Evolutionary conservation across 2,113 vertebrate genomes (phyloP).

Genomic region (Cryptomyrus ogoouensis): DNA sequence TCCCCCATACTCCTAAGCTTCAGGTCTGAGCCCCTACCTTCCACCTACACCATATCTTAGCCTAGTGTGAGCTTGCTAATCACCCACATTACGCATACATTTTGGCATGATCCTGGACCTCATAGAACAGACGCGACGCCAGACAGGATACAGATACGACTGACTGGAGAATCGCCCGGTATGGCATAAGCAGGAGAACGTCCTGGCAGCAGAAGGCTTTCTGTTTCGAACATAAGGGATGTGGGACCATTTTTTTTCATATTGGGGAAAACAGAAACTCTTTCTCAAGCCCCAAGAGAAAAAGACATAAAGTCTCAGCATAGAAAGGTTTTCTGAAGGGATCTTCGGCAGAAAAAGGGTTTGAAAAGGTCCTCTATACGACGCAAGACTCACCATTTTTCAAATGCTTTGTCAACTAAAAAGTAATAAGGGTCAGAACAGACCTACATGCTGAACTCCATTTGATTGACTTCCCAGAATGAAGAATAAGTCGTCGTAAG

Average conservation of each 20-base stretch:
- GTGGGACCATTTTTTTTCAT: constrained; percentile 32
- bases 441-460: background rate
- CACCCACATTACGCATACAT: background rate
- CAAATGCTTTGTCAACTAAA: constrained; percentile 16
- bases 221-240: constrained; percentile 20
- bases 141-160: background rate
- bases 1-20: background rate
- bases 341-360: background rate
- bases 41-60: background rate
- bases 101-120: background rate
- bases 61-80: background rate
- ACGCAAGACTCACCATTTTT: background rate
- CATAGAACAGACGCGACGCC: background rate
- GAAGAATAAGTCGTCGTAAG: background rate
- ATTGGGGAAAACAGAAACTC: constrained; percentile 18
- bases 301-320: constrained; percentile 18
- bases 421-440: constrained; percentile 2
- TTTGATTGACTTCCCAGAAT: background rate
- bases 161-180: background rate
- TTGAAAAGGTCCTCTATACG: constrained; percentile 2
- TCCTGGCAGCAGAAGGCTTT: background rate
- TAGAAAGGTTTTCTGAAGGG: constrained; percentile 11
- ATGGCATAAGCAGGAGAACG: background rate
- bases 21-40: background rate
- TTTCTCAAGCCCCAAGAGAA: constrained; percentile 22